These are phyloP conservation scores for Eristalis arbustorum DNA, from an alignment of 2,888 invertebrate species.

Conservation along the genomic window DNA sequence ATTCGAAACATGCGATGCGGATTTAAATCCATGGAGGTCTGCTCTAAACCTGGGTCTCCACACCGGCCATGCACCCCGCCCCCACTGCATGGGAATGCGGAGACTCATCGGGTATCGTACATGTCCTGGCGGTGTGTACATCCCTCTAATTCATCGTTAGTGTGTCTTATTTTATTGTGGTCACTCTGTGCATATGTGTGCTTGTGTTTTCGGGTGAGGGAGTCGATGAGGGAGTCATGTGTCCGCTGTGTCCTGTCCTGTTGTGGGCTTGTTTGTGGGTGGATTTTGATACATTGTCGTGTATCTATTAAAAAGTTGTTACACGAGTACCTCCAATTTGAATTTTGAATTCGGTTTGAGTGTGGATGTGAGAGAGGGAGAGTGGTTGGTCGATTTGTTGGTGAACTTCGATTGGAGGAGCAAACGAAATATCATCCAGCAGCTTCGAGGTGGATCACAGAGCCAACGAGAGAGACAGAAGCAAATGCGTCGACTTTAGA, in stretches of 20 bases:
- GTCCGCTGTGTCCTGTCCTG: conserved; percentile 1
- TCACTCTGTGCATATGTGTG: conserved; percentile 1
- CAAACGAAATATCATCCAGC: too few species aligned
- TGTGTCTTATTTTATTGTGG: conserved; percentile 61
- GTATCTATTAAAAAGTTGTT: conserved; percentile 37
- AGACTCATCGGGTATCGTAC: background rate
- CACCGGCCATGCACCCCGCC: background rate
- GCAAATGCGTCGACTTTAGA: too few species aligned
- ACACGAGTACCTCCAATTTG: background rate
- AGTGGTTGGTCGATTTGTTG: background rate
- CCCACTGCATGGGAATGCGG: background rate
- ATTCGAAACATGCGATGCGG: conserved; percentile 74
- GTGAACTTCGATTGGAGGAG: too few species aligned
- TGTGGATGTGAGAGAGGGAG: background rate
- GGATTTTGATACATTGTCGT: conserved; percentile 19
- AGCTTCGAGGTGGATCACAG: too few species aligned
- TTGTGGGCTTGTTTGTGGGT: conserved; percentile 22
- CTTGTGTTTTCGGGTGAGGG: conserved; percentile 7
- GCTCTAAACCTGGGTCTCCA: conserved; percentile 46
- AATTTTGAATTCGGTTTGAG: background rate
- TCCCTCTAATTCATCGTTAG: conserved; percentile 40
- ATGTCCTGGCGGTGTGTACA: conserved; percentile 24
- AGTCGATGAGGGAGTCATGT: background rate
- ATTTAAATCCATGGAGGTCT: conserved; percentile 68
- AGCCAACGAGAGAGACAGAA: too few species aligned